Evolutionary conservation across 2,113 vertebrate species (phyloP).

Genomic region (Seriola dumerili): DNA sequence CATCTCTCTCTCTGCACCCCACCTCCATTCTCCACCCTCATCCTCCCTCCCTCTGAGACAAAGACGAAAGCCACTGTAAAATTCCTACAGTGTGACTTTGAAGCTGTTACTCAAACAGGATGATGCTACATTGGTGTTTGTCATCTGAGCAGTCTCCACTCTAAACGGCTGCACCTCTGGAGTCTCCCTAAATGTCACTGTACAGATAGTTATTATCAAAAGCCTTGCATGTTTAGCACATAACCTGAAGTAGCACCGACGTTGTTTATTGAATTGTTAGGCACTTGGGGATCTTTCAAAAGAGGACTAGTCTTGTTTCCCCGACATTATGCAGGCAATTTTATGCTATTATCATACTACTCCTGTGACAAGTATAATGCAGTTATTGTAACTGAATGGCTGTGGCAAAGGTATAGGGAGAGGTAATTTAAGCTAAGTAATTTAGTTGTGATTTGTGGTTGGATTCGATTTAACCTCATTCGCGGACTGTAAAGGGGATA

Average conservation of each 20-base stretch:
- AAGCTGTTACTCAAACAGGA: background rate
- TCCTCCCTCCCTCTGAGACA: constrained; percentile 52
- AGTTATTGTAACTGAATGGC: constrained; percentile 17
- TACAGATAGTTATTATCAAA: constrained; percentile 2
- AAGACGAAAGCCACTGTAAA: constrained; percentile 63
- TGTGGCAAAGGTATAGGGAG: background rate
- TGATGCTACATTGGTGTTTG: constrained; percentile 6
- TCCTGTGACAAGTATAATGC: constrained; percentile 11
- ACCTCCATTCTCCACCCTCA: constrained; percentile 34
- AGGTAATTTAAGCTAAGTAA: background rate
- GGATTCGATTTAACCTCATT: background rate
- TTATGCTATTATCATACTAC: constrained; percentile 3
- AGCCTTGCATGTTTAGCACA: background rate
- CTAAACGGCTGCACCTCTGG: background rate
- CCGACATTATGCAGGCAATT: background rate
- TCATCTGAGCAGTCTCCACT: background rate
- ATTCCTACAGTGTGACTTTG: constrained; percentile 42
- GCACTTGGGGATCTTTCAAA: constrained; percentile 17
- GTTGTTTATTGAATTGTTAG: constrained; percentile 1
- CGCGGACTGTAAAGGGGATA: constrained; percentile 1
- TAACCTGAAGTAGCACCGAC: background rate
- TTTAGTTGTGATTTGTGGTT: constrained; percentile 12
- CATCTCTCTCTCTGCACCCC: constrained; percentile 57
- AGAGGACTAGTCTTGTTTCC: background rate
- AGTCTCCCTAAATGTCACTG: constrained; percentile 13